These are phyloP conservation scores for Linnaemya vulpina DNA, from an alignment of 2,888 invertebrate species.

Conservation along the genomic window DNA sequence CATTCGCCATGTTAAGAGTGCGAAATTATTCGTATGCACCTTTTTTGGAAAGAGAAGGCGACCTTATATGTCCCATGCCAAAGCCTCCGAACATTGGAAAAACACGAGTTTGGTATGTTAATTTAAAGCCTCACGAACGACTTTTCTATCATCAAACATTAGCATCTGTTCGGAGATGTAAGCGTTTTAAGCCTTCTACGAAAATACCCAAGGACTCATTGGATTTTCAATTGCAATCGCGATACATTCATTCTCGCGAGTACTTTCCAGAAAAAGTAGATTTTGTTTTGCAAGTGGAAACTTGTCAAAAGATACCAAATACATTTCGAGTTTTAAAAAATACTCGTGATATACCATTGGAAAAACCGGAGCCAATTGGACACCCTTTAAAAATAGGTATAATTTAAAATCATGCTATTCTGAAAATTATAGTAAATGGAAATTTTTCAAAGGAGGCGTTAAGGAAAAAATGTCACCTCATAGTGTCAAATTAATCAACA, in stretches of 20 bases:
- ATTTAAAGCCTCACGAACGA: constrained; percentile 82
- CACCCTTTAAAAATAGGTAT: constrained; percentile 84
- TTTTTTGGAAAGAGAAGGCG: constrained; percentile 83
- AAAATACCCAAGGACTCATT: constrained; percentile 86
- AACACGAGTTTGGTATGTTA: constrained; percentile 78
- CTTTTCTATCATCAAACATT: constrained; percentile 85
- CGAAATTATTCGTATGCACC: constrained; percentile 82
- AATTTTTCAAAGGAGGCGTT: constrained; percentile 84
- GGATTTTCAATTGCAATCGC: constrained; percentile 87
- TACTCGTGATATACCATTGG: constrained; percentile 81
- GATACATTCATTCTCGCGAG: constrained; percentile 88
- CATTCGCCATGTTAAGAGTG: constrained; percentile 72
- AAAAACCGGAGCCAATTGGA: constrained; percentile 80
- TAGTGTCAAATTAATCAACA: constrained; percentile 90
- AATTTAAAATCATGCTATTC: background rate
- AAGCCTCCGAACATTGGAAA: constrained; percentile 74
- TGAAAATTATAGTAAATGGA: background rate
- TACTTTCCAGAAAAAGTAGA: constrained; percentile 87
- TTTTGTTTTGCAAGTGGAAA: constrained; percentile 87
- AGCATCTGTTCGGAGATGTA: constrained; percentile 84
- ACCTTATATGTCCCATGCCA: constrained; percentile 81
- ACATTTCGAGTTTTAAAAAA: constrained; percentile 89
- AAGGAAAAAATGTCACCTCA: constrained; percentile 87
- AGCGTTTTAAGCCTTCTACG: constrained; percentile 80
- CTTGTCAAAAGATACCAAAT: constrained; percentile 80